phyloP scores from a whole-genome alignment of 35 echinoderm and acorn worm species.

The Acanthaster planci region DNA sequence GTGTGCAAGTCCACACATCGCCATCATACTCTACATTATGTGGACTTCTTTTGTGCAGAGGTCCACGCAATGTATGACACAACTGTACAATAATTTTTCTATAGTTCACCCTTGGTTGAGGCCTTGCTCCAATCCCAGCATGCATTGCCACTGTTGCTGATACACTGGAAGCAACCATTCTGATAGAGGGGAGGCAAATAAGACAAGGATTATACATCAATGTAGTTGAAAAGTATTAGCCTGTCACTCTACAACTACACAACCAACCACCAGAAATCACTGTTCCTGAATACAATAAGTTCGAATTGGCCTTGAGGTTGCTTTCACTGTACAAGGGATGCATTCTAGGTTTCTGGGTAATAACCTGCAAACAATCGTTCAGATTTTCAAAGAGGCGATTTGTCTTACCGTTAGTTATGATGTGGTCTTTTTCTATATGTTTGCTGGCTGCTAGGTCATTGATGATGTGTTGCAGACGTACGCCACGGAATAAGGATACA shows the following conservation, averaged over 20 bases:
- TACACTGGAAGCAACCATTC: slow-evolving; percentile 92
- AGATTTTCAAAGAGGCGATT: background rate
- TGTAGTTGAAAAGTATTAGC: no score
- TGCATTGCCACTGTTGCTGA: slow-evolving; percentile 84
- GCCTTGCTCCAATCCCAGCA: slow-evolving; percentile 88
- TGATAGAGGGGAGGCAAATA: background rate
- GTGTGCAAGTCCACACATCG: no score
- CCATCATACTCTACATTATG: no score
- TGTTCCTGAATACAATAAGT: no score
- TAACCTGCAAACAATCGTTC: background rate
- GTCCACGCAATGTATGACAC: no score
- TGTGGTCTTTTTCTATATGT: slow-evolving; percentile 69
- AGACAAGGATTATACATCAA: background rate
- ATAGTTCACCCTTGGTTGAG: slow-evolving; percentile 75
- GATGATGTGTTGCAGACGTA: slow-evolving; percentile 84
- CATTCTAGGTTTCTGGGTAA: no score
- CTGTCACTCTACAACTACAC: no score
- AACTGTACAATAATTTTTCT: no score
- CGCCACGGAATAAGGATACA: slow-evolving; percentile 63
- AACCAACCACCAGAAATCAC: no score
- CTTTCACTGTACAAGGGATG: no score
- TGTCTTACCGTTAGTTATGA: slow-evolving; percentile 62
- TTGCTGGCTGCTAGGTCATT: slow-evolving; percentile 78
- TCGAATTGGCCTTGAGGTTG: no score
- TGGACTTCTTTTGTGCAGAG: no score